Evolutionary conservation across 2,888 invertebrate species (phyloP).

Genomic region (Lobophora halterata): DNA sequence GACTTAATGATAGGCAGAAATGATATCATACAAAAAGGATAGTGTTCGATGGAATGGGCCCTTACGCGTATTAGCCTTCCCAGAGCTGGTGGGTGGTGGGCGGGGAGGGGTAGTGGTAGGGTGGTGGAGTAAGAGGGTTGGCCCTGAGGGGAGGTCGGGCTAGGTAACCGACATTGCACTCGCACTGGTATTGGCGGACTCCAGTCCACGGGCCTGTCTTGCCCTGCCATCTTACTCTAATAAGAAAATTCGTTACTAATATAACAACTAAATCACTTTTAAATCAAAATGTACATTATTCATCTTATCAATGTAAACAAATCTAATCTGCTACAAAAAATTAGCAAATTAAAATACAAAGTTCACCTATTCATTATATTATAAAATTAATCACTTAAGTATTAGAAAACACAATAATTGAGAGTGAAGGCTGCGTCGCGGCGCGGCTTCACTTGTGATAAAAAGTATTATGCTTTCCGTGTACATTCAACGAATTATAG

Average conservation of each 20-base stretch:
- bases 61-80: conserved; percentile 63
- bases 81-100: conserved; percentile 50
- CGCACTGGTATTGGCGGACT: conserved; percentile 73
- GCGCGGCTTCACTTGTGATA: conserved; percentile 72
- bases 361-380: conserved; percentile 75
- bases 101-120: too few species aligned
- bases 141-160: conserved; percentile 28
- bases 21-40: conserved; percentile 66
- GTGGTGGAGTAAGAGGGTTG: conserved; percentile 38
- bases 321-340: conserved; percentile 80
- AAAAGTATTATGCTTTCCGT: conserved; percentile 71
- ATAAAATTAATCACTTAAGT: conserved; percentile 78
- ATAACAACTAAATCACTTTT: conserved; percentile 81
- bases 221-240: conserved; percentile 72
- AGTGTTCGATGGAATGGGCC: conserved; percentile 71
- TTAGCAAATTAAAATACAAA: conserved; percentile 80
- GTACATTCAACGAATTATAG: conserved; percentile 74
- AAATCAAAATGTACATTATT: conserved; percentile 79
- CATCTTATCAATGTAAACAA: conserved; percentile 75
- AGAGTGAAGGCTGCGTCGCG: conserved; percentile 48
- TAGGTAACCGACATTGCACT: conserved; percentile 62
- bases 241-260: conserved; percentile 77
- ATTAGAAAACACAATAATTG: conserved; percentile 75
- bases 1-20: conserved; percentile 61
- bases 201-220: conserved; percentile 68